These are phyloP conservation scores for Chloebia gouldiae DNA, from an alignment of 2,113 vertebrate species.

Conservation along the genomic window DNA sequence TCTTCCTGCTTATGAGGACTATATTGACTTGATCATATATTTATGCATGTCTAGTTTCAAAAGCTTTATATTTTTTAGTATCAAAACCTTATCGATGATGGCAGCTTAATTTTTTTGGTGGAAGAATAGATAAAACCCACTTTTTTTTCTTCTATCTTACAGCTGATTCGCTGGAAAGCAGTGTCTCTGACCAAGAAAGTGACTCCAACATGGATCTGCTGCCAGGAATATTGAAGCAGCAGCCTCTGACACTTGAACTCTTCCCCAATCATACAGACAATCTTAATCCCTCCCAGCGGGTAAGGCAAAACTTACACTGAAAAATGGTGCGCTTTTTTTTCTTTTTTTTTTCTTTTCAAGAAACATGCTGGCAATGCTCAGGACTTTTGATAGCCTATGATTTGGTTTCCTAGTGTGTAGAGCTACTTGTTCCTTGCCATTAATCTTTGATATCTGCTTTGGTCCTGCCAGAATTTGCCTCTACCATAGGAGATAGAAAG, in stretches of 20 bases:
- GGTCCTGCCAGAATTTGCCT: background rate
- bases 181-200: slow-evolving; percentile 85
- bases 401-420: background rate
- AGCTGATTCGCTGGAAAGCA: slow-evolving; percentile 91
- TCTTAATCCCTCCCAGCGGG: slow-evolving; percentile 88
- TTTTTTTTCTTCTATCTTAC: slow-evolving; percentile 18
- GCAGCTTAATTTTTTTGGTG: background rate
- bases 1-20: background rate
- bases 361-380: background rate
- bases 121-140: background rate
- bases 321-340: background rate
- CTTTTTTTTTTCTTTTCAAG: background rate
- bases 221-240: slow-evolving; percentile 85
- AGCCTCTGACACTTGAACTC: slow-evolving; percentile 89
- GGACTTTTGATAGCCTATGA: background rate
- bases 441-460: background rate
- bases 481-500: background rate
- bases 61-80: background rate
- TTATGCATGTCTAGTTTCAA: background rate
- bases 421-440: background rate
- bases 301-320: slow-evolving; percentile 53
- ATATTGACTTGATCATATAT: background rate
- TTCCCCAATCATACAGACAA: slow-evolving; percentile 91
- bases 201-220: slow-evolving; percentile 88
- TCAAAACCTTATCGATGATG: background rate